Evolutionary conservation across 2,888 invertebrate genomes (phyloP).

Genomic region (Polyploca ridens): DNA sequence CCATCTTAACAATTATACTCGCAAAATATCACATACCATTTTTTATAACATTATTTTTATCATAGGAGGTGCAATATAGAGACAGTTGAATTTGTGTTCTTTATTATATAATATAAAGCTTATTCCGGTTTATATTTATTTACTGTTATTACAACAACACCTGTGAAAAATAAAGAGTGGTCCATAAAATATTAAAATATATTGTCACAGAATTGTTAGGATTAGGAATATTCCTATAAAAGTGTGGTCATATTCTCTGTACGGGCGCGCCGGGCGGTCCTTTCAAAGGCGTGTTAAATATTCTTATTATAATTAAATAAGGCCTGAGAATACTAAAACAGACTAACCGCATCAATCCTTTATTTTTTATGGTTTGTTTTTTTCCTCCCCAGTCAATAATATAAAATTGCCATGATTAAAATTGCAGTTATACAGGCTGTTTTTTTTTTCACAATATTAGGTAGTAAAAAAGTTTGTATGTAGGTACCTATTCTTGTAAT

Average conservation of each 20-base stretch:
- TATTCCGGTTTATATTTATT: neutral
- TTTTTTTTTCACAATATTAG: neutral
- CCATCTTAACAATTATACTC: conserved; percentile 61
- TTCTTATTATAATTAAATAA: neutral
- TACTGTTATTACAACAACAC: neutral
- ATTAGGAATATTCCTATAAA: neutral
- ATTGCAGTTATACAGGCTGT: neutral
- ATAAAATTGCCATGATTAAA: neutral
- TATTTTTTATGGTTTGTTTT: too few species aligned
- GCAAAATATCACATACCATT: conserved; percentile 72
- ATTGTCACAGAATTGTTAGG: neutral
- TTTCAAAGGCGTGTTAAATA: too few species aligned
- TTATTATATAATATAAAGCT: neutral
- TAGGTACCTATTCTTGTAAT: conserved; percentile 17
- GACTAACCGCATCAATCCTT: too few species aligned
- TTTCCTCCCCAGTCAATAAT: neutral
- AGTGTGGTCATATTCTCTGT: neutral
- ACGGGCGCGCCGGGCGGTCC: too few species aligned
- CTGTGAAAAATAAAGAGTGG: neutral
- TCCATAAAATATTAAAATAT: neutral
- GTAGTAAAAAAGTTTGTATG: neutral
- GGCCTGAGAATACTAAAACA: too few species aligned
- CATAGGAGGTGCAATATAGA: conserved; percentile 8
- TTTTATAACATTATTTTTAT: conserved; percentile 19
- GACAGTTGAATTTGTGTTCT: neutral